Conservation (phyloP, 2,797 vertebrate species). For the Pseudotriccus pelzelni region DNA sequence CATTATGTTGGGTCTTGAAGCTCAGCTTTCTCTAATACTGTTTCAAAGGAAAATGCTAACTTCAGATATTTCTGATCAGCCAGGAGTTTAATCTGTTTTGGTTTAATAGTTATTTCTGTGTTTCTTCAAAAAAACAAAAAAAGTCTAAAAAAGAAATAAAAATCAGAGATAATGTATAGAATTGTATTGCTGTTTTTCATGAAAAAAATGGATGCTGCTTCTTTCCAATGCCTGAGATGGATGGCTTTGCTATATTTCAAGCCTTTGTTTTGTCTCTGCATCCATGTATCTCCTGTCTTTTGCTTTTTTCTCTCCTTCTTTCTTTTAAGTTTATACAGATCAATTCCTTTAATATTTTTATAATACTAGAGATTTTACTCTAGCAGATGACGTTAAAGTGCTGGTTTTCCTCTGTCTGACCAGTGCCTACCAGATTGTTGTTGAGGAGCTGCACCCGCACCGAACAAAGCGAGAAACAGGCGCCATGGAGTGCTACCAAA, state of each 20-base stretch:
- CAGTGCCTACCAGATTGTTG: conserved; percentile 96
- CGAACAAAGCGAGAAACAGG: conserved; percentile 87
- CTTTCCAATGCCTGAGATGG: neutral
- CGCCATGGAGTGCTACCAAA: conserved; percentile 90
- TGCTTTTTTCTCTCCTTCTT: neutral
- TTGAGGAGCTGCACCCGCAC: conserved; percentile 90
- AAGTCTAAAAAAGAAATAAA: neutral
- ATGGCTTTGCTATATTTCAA: neutral
- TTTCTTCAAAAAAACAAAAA: neutral
- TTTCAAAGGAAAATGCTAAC: conserved; percentile 63
- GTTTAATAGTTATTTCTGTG: conserved; percentile 24
- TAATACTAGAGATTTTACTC: neutral
- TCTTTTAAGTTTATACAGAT: neutral
- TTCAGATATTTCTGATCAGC: conserved; percentile 50
- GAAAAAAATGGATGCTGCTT: neutral
- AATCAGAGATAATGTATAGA: neutral
- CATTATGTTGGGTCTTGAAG: conserved; percentile 66
- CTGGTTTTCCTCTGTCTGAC: neutral
- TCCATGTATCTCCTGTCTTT: neutral
- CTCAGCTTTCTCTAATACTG: conserved; percentile 28
- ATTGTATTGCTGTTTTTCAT: neutral
- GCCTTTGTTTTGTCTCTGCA: neutral
- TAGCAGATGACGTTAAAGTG: neutral
- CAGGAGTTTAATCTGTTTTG: conserved; percentile 39
- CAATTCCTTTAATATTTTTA: neutral